These are phyloP conservation scores for Acleris cristana DNA, from an alignment of 2,888 invertebrate species.

Conservation along the genomic window DNA sequence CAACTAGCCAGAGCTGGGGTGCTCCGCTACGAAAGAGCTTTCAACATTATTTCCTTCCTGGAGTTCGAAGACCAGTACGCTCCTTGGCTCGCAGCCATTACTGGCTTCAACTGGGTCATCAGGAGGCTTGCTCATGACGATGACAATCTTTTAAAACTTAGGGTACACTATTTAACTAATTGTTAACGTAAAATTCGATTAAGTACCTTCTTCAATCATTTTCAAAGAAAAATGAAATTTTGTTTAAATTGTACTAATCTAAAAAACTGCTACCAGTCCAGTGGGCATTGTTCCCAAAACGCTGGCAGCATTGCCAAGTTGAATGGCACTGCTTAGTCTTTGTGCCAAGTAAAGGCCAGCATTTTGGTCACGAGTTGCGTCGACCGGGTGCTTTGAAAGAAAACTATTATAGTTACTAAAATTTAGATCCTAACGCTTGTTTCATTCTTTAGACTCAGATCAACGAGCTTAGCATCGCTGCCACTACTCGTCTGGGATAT, in stretches of 20 bases:
- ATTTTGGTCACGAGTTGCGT: no score
- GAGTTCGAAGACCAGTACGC: constrained; percentile 81
- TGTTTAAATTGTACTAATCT: no score
- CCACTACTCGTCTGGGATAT: constrained; percentile 79
- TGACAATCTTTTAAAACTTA: constrained; percentile 40
- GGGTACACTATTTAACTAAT: constrained; percentile 27
- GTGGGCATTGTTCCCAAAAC: no score
- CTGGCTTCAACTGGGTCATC: constrained; percentile 54
- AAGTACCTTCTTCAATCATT: no score
- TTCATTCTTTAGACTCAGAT: constrained; percentile 68
- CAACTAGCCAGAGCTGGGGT: constrained; percentile 73
- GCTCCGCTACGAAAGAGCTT: constrained; percentile 66
- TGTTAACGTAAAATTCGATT: neutral
- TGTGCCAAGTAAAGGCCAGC: no score
- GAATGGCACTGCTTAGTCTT: no score
- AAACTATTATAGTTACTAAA: no score
- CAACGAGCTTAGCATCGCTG: constrained; percentile 67
- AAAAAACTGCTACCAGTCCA: no score
- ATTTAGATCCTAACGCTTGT: neutral
- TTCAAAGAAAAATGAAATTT: no score
- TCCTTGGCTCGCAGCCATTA: constrained; percentile 84
- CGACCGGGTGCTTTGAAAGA: no score
- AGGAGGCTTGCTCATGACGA: constrained; percentile 50
- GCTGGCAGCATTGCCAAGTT: no score
- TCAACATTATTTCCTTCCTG: constrained; percentile 75